Evolutionary conservation across 2,113 vertebrate genomes (phyloP).

Genomic region (Meriones unguiculatus): DNA sequence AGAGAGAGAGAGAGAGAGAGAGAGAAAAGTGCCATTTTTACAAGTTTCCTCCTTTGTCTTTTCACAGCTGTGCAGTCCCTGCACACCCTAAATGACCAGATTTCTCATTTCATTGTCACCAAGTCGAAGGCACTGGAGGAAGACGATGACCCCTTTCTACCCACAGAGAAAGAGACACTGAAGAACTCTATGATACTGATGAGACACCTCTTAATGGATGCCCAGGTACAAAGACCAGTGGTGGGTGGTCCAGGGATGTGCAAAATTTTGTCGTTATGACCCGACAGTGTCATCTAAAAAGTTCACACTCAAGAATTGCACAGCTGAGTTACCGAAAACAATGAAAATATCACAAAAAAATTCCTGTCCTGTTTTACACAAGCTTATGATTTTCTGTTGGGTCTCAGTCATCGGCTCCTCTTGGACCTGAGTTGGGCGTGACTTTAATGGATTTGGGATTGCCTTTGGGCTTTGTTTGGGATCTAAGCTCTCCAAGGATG

Average conservation of each 20-base stretch:
- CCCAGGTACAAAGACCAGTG: slow-evolving; percentile 89
- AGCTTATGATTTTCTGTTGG: background rate
- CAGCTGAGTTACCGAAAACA: background rate
- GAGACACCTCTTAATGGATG: slow-evolving; percentile 95
- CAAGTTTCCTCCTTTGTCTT: background rate
- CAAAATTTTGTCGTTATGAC: no score
- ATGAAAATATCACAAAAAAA: background rate
- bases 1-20: background rate
- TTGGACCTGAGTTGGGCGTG: background rate
- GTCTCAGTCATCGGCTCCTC: background rate
- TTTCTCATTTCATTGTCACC: slow-evolving; percentile 93
- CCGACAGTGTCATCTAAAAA: background rate
- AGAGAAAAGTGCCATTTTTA: background rate
- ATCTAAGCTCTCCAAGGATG: background rate
- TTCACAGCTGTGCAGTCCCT: slow-evolving; percentile 92
- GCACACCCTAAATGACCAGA: slow-evolving; percentile 95
- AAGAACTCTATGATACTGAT: slow-evolving; percentile 94
- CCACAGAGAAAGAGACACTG: slow-evolving; percentile 91
- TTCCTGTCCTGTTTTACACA: background rate
- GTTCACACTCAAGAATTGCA: background rate
- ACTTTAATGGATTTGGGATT: fast-evolving
- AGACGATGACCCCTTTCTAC: slow-evolving; percentile 88
- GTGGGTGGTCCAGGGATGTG: no score
- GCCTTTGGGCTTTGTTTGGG: background rate
- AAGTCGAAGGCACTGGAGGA: slow-evolving; percentile 91